Percentiles rank a stretch among this genome's conserved stretches.
Conservation (phyloP, 2,113 vertebrate species). For the Rhynchopsitta pachyrhyncha region DNA sequence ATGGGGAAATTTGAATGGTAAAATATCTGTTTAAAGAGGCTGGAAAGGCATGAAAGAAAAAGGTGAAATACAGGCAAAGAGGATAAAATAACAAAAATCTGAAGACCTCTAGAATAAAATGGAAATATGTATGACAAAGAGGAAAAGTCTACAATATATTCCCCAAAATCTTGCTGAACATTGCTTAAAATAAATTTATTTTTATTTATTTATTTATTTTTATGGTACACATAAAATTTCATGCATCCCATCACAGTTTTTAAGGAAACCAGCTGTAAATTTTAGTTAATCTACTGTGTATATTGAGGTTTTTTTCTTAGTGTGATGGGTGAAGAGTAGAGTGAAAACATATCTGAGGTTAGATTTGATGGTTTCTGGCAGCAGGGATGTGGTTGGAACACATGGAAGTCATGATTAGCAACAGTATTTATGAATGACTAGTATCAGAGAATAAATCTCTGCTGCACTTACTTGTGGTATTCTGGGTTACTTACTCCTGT, state of each 20-base stretch:
- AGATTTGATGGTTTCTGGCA: background rate
- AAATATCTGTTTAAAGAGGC: conserved; percentile 39
- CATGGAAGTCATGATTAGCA: background rate
- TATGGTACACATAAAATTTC: background rate
- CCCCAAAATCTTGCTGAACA: background rate
- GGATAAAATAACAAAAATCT: conserved; percentile 36
- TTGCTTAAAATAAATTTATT: background rate
- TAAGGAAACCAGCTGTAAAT: background rate
- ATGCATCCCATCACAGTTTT: background rate
- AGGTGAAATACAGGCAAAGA: background rate
- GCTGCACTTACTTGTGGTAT: background rate
- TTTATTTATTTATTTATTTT: background rate
- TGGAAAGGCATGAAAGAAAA: conserved; percentile 68
- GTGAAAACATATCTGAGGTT: background rate
- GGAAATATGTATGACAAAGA: conserved; percentile 57
- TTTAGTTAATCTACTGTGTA: background rate
- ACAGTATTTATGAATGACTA: background rate
- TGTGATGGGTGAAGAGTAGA: background rate
- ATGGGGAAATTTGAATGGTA: conserved; percentile 68
- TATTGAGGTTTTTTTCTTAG: background rate
- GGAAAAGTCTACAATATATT: conserved; percentile 48
- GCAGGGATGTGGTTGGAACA: background rate
- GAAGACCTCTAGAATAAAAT: conserved; percentile 62
- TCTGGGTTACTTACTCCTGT: background rate
- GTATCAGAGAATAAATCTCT: background rate